Conservation (phyloP, 2,797 vertebrate species). For the Sebastes minor region DNA sequence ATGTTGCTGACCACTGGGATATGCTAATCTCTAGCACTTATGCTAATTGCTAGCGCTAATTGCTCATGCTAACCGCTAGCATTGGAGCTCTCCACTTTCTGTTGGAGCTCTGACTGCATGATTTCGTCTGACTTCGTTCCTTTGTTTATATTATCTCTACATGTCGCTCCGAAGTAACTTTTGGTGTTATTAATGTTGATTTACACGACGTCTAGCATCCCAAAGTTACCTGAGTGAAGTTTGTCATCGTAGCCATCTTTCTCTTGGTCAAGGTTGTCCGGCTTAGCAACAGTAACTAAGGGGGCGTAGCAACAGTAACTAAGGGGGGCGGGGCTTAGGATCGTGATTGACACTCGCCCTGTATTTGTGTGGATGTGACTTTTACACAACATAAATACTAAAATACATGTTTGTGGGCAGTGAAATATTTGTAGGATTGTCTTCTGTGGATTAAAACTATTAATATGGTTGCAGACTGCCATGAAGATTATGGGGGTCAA, state of each 20-base stretch:
- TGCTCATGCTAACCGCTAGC: too few relatives aligned
- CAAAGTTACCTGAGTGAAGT: not conserved
- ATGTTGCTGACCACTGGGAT: too few relatives aligned
- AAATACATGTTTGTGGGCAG: accelerated
- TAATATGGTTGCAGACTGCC: too few relatives aligned
- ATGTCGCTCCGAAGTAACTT: too few relatives aligned
- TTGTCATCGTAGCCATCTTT: not conserved
- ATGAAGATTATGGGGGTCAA: too few relatives aligned
- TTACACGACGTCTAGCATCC: not conserved
- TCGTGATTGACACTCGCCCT: not conserved
- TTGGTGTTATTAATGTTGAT: not conserved
- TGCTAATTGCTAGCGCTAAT: too few relatives aligned
- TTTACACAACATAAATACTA: too few relatives aligned
- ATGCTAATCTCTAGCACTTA: too few relatives aligned
- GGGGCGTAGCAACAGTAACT: not conserved
- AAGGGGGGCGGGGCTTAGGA: not conserved
- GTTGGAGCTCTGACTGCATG: not conserved
- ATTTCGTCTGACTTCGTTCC: not conserved
- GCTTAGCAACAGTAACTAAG: not conserved
- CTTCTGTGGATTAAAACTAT: too few relatives aligned
- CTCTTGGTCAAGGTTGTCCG: not conserved
- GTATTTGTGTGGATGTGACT: accelerated
- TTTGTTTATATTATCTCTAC: not conserved
- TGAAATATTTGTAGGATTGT: too few relatives aligned
- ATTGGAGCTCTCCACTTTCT: too few relatives aligned